These are phyloP conservation scores for Campylomormyrus tamandua DNA, from an alignment of 2,113 vertebrate species.

Conservation along the genomic window DNA sequence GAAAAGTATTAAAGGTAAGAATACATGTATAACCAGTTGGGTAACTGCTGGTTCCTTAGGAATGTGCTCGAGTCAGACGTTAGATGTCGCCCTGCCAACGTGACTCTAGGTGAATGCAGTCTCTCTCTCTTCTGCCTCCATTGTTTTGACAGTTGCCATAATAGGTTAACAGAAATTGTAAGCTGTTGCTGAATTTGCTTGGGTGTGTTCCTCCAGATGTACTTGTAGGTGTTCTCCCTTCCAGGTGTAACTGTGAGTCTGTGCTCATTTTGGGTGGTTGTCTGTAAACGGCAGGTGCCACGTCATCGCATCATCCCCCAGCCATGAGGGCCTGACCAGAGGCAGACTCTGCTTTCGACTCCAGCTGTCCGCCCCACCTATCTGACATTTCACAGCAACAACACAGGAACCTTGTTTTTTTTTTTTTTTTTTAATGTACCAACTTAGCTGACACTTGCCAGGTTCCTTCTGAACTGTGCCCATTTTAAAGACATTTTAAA, in stretches of 20 bases:
- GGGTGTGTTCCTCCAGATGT: not conserved
- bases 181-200: conserved; percentile 31
- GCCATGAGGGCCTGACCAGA: not conserved
- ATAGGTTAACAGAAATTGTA: conserved; percentile 43
- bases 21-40: not conserved
- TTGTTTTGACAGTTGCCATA: conserved; percentile 34
- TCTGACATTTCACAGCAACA: not conserved
- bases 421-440: not conserved
- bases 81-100: not conserved
- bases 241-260: not conserved
- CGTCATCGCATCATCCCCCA: not conserved
- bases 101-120: not conserved
- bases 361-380: not conserved
- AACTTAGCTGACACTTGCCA: not conserved
- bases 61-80: not conserved
- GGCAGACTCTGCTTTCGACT: not conserved
- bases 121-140: not conserved
- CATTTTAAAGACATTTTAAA: not conserved
- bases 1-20: not conserved
- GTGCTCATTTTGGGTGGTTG: conserved; percentile 23
- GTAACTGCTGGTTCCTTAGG: not conserved
- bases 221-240: not conserved
- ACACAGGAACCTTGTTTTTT: not conserved
- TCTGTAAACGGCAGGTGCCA: conserved; percentile 19
- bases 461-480: not conserved